Evolutionary conservation across 2,888 invertebrate genomes (phyloP).

Genomic region (Amiota communis): DNA sequence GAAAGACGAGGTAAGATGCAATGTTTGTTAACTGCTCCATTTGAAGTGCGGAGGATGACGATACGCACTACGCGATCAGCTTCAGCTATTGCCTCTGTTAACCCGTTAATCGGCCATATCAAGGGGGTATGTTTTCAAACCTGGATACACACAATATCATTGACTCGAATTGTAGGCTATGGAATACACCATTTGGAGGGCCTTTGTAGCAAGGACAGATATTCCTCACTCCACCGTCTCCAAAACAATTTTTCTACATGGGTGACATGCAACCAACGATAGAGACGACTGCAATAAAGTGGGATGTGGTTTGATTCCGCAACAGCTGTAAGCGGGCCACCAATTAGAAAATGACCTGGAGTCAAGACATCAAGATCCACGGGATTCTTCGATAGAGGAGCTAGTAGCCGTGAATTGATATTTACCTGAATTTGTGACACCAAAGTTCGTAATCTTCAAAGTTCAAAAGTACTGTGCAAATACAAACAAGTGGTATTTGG

Average conservation of each 20-base stretch:
- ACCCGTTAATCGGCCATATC: constrained; percentile 4
- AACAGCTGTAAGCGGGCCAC: constrained; percentile 24
- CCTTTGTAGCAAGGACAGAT: constrained; percentile 25
- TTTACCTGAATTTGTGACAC: constrained; percentile 41
- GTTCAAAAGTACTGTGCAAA: too few relatives aligned
- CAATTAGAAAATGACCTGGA: constrained; percentile 29
- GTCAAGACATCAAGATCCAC: constrained; percentile 28
- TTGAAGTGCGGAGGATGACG: constrained; percentile 6
- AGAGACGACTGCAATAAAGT: constrained; percentile 40
- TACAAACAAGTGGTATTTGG: too few relatives aligned
- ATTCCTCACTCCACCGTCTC: too few relatives aligned
- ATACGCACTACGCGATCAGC: constrained; percentile 19
- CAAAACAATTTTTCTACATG: constrained; percentile 26
- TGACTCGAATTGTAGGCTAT: not conserved
- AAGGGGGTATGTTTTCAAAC: constrained; percentile 20
- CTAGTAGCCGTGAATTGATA: constrained; percentile 36
- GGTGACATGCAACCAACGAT: constrained; percentile 27
- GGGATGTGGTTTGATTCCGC: constrained; percentile 43
- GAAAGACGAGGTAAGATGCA: not conserved
- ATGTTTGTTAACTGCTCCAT: not conserved
- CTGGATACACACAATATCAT: not conserved
- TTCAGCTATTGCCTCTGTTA: not conserved
- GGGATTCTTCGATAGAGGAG: constrained; percentile 33
- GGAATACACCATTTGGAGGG: constrained; percentile 21
- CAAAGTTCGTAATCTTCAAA: constrained; percentile 26